phyloP scores from a whole-genome alignment of 2,888 invertebrate genomes.

The Cybosia mesomella region DNA sequence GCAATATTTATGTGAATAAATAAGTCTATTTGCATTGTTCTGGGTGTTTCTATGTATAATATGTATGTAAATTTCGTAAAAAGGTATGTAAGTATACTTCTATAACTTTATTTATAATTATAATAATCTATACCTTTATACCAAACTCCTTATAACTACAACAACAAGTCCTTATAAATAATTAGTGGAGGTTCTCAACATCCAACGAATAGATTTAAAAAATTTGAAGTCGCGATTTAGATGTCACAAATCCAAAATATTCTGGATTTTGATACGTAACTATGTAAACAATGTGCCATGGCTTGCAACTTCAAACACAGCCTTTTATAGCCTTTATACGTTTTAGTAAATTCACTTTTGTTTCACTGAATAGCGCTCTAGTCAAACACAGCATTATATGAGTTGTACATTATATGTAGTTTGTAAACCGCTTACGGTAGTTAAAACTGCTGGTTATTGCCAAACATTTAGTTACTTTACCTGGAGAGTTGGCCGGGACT shows the following conservation, averaged over 20 bases:
- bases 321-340: constrained; percentile 46
- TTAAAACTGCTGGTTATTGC: constrained; percentile 27
- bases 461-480: constrained; percentile 5
- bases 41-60: too few species aligned
- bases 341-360: constrained; percentile 49
- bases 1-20: too few species aligned
- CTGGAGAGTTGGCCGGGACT: not conserved
- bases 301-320: constrained; percentile 46
- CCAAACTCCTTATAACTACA: too few species aligned
- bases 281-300: constrained; percentile 23
- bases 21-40: too few species aligned
- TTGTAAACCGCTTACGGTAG: constrained; percentile 38
- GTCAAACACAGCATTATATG: constrained; percentile 33
- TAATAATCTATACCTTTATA: too few species aligned
- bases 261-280: constrained; percentile 16
- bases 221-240: too few species aligned
- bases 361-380: constrained; percentile 38
- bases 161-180: too few species aligned
- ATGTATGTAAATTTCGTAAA: too few species aligned
- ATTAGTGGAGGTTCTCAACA: too few species aligned
- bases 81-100: too few species aligned
- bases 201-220: too few species aligned
- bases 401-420: constrained; percentile 35
- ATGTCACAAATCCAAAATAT: not conserved
- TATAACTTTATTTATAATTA: too few species aligned